These are phyloP conservation scores for Acrobasis consociella DNA, from an alignment of 2,888 invertebrate genomes.

Conservation along the genomic window DNA sequence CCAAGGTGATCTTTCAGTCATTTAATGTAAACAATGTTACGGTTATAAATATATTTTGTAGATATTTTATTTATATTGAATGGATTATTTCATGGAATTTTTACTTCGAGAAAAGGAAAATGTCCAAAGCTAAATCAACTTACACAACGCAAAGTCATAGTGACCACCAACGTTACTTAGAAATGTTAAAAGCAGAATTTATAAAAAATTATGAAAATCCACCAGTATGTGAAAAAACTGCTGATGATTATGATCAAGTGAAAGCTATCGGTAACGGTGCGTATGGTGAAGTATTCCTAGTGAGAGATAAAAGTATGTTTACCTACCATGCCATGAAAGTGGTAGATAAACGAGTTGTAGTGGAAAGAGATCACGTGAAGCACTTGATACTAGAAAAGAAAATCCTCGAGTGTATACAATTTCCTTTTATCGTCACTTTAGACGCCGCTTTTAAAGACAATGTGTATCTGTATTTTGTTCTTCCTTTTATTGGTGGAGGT, in stretches of 20 bases:
- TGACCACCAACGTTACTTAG: conserved; percentile 62
- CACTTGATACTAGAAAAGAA: conserved; percentile 95
- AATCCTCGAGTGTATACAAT: conserved; percentile 90
- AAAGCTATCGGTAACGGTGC: conserved; percentile 94
- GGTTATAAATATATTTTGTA: neutral
- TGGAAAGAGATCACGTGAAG: conserved; percentile 93
- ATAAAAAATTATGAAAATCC: conserved; percentile 45
- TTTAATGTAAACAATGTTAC: conserved; percentile 1
- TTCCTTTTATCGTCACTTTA: conserved; percentile 92
- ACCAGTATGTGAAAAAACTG: conserved; percentile 36
- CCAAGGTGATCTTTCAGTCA: too few species aligned
- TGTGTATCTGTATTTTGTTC: conserved; percentile 90
- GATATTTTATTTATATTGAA: neutral
- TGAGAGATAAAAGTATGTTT: conserved; percentile 84
- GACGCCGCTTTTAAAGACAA: conserved; percentile 93
- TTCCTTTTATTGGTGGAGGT: conserved; percentile 92
- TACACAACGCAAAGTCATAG: conserved; percentile 59
- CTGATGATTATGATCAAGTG: conserved; percentile 86
- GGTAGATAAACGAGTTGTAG: conserved; percentile 91
- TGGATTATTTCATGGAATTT: conserved; percentile 50
- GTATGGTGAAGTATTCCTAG: conserved; percentile 93
- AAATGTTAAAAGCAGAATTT: conserved; percentile 65
- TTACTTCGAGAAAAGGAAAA: conserved; percentile 42
- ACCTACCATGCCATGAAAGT: conserved; percentile 94
- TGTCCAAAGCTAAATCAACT: conserved; percentile 56